Percentiles rank a stretch among this genome's conserved stretches.
Evolutionary conservation across 2,113 vertebrate genomes (phyloP).

Genomic region (Pluvianellus socialis): DNA sequence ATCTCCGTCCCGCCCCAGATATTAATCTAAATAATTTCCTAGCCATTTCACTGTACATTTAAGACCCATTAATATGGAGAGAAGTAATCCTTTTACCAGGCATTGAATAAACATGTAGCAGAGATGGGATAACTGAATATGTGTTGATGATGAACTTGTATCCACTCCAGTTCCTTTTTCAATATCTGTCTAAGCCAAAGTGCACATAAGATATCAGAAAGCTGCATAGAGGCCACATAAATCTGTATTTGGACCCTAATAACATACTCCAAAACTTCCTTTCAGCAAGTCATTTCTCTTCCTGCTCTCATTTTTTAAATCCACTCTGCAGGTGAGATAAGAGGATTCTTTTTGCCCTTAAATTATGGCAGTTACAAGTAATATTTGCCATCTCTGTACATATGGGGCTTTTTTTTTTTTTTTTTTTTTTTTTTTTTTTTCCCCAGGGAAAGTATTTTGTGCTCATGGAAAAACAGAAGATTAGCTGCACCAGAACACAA

Average conservation of each 20-base stretch:
- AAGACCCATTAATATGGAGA: background rate
- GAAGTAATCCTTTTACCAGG: background rate
- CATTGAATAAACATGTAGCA: background rate
- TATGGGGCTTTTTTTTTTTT: background rate
- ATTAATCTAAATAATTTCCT: background rate
- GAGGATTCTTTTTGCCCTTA: constrained; percentile 12
- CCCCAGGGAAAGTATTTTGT: background rate
- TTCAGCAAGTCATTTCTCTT: constrained; percentile 22
- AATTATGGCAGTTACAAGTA: constrained; percentile 19
- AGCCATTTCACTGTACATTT: background rate
- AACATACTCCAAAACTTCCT: background rate
- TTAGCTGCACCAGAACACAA: background rate
- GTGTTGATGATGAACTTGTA: background rate
- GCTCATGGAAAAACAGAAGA: background rate
- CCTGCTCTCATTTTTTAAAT: constrained; percentile 23
- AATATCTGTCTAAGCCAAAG: background rate
- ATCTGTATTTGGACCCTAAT: background rate
- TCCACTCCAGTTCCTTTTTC: background rate
- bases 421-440: background rate
- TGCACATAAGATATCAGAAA: background rate
- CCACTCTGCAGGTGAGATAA: constrained; percentile 26
- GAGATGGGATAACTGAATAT: background rate
- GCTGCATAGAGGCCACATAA: background rate
- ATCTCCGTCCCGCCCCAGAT: background rate
- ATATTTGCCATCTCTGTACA: background rate